Percentiles rank a stretch among this genome's conserved stretches.
phyloP scores from a whole-genome alignment of 2,113 vertebrate genomes.

The Catharus fuscescens region DNA sequence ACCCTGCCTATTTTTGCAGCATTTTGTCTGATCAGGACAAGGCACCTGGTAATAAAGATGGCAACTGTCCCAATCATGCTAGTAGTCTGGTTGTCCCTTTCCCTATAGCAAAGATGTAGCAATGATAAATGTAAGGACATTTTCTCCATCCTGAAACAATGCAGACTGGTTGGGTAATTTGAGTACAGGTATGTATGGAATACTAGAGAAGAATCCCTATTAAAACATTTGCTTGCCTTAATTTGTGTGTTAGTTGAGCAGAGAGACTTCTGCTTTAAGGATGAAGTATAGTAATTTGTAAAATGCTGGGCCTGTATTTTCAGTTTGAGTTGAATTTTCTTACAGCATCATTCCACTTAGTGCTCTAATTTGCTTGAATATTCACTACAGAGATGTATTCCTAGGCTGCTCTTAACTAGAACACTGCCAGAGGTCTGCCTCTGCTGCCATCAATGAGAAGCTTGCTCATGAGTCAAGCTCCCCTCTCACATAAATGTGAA shows the following conservation, averaged over 20 bases:
- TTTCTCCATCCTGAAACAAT: neutral
- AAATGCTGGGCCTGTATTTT: slow-evolving; percentile 9
- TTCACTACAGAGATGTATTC: slow-evolving; percentile 18
- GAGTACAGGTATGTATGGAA: neutral
- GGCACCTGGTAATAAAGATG: neutral
- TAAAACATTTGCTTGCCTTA: neutral
- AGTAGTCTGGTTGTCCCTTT: neutral
- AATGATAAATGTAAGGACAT: neutral
- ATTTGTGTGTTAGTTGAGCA: neutral
- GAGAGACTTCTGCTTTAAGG: slow-evolving; percentile 1
- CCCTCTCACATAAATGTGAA: neutral
- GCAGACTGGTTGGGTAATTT: neutral
- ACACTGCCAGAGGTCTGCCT: slow-evolving; percentile 50
- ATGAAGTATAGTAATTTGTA: neutral
- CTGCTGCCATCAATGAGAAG: neutral
- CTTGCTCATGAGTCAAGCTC: neutral
- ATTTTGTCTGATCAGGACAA: neutral
- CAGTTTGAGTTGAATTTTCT: slow-evolving; percentile 7
- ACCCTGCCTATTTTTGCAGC: neutral
- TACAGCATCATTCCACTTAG: neutral
- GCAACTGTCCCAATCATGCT: neutral
- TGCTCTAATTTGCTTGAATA: slow-evolving; percentile 43
- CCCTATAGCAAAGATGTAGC: neutral
- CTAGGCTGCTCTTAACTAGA: slow-evolving; percentile 40
- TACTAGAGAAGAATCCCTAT: neutral